phyloP scores from a whole-genome alignment of 2,888 invertebrate genomes.

The Mythimna ferrago region DNA sequence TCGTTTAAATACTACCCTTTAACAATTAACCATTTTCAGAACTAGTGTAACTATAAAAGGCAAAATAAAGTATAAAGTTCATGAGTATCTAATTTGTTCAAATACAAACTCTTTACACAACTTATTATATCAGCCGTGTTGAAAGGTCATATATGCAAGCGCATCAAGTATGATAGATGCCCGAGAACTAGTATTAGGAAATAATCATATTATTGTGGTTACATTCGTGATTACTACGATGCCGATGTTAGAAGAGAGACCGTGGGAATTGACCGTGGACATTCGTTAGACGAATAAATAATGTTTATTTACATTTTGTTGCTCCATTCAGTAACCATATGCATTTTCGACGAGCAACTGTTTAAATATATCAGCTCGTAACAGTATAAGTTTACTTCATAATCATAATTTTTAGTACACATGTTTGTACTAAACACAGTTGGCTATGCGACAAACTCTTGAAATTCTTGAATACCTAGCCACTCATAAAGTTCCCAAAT shows the following conservation, averaged over 20 bases:
- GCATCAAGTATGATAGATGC: constrained; percentile 52
- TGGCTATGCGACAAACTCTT: constrained; percentile 69
- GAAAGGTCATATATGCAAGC: constrained; percentile 50
- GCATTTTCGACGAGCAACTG: neutral
- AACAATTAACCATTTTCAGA: too few species aligned
- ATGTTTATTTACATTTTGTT: constrained; percentile 27
- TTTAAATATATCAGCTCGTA: neutral
- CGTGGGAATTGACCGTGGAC: constrained; percentile 59
- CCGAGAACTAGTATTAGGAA: constrained; percentile 52
- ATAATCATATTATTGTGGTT: constrained; percentile 58
- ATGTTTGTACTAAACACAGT: constrained; percentile 40
- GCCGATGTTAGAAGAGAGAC: constrained; percentile 39
- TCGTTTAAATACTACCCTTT: too few species aligned
- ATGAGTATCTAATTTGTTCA: neutral
- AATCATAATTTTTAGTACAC: constrained; percentile 27
- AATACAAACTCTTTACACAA: constrained; percentile 28
- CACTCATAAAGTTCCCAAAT: constrained; percentile 77
- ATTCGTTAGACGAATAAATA: constrained; percentile 27
- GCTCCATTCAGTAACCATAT: constrained; percentile 15
- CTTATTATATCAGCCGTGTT: constrained; percentile 28
- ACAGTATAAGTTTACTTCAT: constrained; percentile 9
- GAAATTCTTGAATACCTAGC: constrained; percentile 64
- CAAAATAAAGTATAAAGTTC: neutral
- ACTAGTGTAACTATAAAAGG: too few species aligned
- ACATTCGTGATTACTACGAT: constrained; percentile 57